These are phyloP conservation scores for Solen grandis DNA, from an alignment of 1,140 invertebrate genomes.

Conservation along the genomic window DNA sequence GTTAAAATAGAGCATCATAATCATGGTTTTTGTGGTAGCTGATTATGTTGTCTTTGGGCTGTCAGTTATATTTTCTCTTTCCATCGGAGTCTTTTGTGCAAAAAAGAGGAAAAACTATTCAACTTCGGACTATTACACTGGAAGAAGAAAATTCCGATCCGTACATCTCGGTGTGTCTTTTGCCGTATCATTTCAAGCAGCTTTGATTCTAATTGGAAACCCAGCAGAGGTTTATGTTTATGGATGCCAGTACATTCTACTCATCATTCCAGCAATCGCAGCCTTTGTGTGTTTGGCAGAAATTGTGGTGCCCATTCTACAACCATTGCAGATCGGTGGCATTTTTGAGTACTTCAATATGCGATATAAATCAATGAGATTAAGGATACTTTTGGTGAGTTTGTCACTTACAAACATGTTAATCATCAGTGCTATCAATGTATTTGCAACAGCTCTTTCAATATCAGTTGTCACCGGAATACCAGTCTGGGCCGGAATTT, in stretches of 20 bases:
- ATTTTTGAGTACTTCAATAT: too few species aligned
- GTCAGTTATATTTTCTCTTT: slow-evolving; percentile 78
- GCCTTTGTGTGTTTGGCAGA: slow-evolving; percentile 27
- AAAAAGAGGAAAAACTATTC: slow-evolving; percentile 91
- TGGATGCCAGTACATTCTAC: slow-evolving; percentile 31
- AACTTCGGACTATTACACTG: slow-evolving; percentile 88
- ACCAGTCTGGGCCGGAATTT: too few species aligned
- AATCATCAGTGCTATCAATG: too few species aligned
- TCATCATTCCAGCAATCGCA: slow-evolving; percentile 29
- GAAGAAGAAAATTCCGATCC: slow-evolving; percentile 80
- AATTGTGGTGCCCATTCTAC: slow-evolving; percentile 55
- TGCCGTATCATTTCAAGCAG: slow-evolving; percentile 56
- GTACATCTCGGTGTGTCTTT: slow-evolving; percentile 53
- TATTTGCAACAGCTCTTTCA: too few species aligned
- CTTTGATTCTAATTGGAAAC: slow-evolving; percentile 54
- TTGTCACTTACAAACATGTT: too few species aligned
- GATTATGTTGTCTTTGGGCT: slow-evolving; percentile 62
- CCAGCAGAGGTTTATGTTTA: slow-evolving; percentile 57
- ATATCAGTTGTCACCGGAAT: too few species aligned
- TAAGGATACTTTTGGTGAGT: too few species aligned
- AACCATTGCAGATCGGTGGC: too few species aligned
- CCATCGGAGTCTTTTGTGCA: slow-evolving; percentile 89
- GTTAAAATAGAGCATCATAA: too few species aligned
- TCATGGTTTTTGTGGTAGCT: too few species aligned
- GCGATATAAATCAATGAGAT: too few species aligned